Evolutionary conservation across 2,797 vertebrate genomes (phyloP).

Genomic region (Bovichtus variegatus): DNA sequence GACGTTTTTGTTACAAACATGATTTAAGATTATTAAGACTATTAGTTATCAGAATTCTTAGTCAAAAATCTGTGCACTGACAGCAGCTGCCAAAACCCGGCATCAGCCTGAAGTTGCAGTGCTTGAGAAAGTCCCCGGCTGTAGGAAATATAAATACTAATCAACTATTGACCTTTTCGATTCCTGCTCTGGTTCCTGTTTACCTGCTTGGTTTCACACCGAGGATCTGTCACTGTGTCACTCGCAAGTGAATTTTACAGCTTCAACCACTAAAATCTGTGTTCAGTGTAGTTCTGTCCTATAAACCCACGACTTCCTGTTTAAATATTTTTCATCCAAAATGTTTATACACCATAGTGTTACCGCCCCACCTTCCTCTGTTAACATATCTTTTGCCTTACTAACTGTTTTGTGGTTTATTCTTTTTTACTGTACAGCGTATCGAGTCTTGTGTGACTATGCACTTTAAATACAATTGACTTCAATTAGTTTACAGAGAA

Average conservation of each 20-base stretch:
- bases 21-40: background rate
- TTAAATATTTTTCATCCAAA: background rate
- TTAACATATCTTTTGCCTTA: background rate
- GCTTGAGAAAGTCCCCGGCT: constrained; percentile 3
- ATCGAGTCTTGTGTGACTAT: background rate
- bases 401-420: background rate
- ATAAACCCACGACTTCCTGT: background rate
- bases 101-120: background rate
- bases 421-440: background rate
- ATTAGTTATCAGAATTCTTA: background rate
- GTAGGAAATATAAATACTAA: background rate
- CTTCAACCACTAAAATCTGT: background rate
- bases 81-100: background rate
- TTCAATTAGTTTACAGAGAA: background rate
- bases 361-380: background rate
- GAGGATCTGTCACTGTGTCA: background rate
- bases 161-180: background rate
- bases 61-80: background rate
- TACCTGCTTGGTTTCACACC: background rate
- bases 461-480: no score
- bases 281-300: background rate
- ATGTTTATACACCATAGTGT: background rate
- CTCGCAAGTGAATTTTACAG: background rate
- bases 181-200: constrained; percentile 38
- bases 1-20: background rate